Percentiles rank a stretch among this genome's conserved stretches.
phyloP scores from a whole-genome alignment of 2,888 invertebrate genomes.

The Tipula helvola region DNA sequence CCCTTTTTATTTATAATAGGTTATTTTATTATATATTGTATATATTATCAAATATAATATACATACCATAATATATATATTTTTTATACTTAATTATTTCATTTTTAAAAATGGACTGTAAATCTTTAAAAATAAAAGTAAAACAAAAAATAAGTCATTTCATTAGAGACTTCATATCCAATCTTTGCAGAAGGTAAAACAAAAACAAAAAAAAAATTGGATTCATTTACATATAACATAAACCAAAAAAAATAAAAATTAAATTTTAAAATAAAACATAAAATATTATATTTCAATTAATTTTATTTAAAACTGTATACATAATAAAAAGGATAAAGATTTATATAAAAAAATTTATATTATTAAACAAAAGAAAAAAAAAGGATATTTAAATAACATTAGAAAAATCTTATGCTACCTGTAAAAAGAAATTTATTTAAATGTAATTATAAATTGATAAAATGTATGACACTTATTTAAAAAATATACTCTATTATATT shows the following conservation, averaged over 20 bases:
- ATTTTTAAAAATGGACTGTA: neutral
- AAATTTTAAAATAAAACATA: neutral
- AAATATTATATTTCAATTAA: neutral
- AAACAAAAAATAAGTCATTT: neutral
- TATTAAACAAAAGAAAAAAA: neutral
- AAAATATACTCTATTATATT: neutral
- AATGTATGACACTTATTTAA: neutral
- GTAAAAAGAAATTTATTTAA: neutral
- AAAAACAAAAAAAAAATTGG: neutral
- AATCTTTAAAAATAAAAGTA: neutral
- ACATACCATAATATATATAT: neutral
- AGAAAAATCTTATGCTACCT: neutral
- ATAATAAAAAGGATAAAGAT: neutral
- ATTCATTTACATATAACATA: neutral
- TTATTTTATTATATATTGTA: neutral
- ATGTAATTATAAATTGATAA: neutral
- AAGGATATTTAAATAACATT: neutral
- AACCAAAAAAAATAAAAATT: neutral
- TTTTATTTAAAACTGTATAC: neutral
- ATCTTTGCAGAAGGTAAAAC: neutral
- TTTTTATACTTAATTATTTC: constrained; percentile 4
- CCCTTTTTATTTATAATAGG: neutral
- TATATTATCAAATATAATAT: neutral
- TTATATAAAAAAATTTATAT: neutral
- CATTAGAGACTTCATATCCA: neutral